Percentiles rank a stretch among this genome's conserved stretches.
Evolutionary conservation across 2,797 vertebrate genomes (phyloP).

Genomic region (Rhinogobio ventralis): DNA sequence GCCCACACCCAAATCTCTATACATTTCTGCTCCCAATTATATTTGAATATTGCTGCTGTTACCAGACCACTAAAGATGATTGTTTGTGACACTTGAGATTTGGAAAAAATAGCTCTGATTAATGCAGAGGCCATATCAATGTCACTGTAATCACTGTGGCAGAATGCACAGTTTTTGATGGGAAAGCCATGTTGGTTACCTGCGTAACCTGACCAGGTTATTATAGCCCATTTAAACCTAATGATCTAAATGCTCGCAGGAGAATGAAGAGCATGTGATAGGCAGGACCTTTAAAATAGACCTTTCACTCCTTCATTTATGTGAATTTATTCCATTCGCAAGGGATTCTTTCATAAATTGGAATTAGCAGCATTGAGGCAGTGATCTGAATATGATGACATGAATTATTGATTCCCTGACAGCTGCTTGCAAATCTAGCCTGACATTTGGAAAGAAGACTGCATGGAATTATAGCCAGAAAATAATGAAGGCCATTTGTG

Average conservation of each 20-base stretch:
- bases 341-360: conserved; percentile 65
- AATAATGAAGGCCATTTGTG: conserved; percentile 58
- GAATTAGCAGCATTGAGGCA: conserved; percentile 66
- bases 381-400: conserved; percentile 71
- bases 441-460: conserved; percentile 63
- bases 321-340: conserved; percentile 66
- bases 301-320: conserved; percentile 61
- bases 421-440: conserved; percentile 60
- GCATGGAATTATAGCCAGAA: conserved; percentile 50
- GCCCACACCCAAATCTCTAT: not conserved
- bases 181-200: not conserved
- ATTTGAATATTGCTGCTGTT: conserved; percentile 28
- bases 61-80: conserved; percentile 24
- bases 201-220: not conserved
- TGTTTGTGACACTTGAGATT: conserved; percentile 31
- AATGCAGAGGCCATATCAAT: conserved; percentile 10
- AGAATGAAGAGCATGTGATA: conserved; percentile 41
- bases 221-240: conserved; percentile 19
- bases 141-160: conserved; percentile 20
- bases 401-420: conserved; percentile 76
- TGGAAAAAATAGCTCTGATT: conserved; percentile 19
- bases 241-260: not conserved
- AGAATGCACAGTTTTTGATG: not conserved
- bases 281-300: conserved; percentile 56
- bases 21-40: not conserved